Percentiles rank a stretch among this genome's conserved stretches.
phyloP scores from a whole-genome alignment of 1,140 invertebrate species.

The Coenobita brevimanus region DNA sequence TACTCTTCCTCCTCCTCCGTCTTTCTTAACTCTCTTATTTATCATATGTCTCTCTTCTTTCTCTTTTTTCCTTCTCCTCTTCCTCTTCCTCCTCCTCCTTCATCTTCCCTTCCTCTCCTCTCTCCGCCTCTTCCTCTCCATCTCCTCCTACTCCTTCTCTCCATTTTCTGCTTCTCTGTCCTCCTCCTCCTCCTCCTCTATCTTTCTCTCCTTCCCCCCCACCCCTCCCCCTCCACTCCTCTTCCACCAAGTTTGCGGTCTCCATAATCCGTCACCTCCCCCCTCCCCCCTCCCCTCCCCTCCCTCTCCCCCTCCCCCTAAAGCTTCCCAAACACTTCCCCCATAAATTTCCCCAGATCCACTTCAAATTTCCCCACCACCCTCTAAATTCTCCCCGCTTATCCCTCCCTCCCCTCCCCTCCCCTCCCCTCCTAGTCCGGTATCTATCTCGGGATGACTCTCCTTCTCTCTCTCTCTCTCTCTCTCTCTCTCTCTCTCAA shows the following conservation, averaged over 20 bases:
- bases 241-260: not conserved
- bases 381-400: too few species aligned
- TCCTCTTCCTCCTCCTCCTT: not conserved
- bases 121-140: not conserved
- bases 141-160: not conserved
- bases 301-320: not conserved
- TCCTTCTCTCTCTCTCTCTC: too few species aligned
- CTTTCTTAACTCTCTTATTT: not conserved
- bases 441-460: too few species aligned
- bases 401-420: too few species aligned
- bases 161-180: not conserved
- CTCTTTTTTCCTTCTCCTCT: not conserved
- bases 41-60: not conserved
- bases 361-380: not conserved
- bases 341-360: not conserved
- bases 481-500: too few species aligned
- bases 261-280: not conserved
- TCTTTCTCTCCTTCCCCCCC: not conserved
- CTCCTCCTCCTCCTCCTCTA: not conserved
- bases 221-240: too few species aligned
- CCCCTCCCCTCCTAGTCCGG: too few species aligned
- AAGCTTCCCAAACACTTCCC: not conserved
- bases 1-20: not conserved
- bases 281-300: not conserved
- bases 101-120: not conserved